Evolutionary conservation across 2,888 invertebrate species (phyloP).

Genomic region (Napeogenes sylphis): DNA sequence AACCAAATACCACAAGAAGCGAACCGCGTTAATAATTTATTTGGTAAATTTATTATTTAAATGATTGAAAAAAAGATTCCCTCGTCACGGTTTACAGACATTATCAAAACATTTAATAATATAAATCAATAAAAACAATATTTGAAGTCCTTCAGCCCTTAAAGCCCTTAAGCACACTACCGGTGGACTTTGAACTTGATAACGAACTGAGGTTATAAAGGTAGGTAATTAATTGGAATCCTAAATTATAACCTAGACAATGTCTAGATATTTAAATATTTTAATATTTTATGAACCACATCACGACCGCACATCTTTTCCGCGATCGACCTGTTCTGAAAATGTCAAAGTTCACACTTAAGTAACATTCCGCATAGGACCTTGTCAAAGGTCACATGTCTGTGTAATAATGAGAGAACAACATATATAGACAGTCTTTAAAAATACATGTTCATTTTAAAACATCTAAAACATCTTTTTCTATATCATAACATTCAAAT

Average conservation of each 20-base stretch:
- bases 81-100: not conserved
- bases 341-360: conserved; percentile 62
- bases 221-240: no score
- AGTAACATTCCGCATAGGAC: conserved; percentile 34
- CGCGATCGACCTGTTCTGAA: conserved; percentile 45
- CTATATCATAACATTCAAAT: no score
- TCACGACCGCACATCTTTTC: conserved; percentile 32
- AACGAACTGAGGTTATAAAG: no score
- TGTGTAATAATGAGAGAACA: no score
- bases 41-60: not conserved
- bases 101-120: not conserved
- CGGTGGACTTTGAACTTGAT: no score
- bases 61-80: not conserved
- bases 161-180: no score
- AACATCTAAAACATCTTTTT: no score
- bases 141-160: no score
- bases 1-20: conserved; percentile 20
- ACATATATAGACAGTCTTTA: no score
- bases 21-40: conserved; percentile 19
- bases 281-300: conserved; percentile 10
- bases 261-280: not conserved
- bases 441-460: no score
- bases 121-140: no score
- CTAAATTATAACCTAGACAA: no score
- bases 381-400: conserved; percentile 46